Evolutionary conservation across 35 echinoderm and acorn worm genomes (phyloP), one percentile per base, ranked within the genome.

Genomic region (Strongylocentrotus purpuratus): DNA sequence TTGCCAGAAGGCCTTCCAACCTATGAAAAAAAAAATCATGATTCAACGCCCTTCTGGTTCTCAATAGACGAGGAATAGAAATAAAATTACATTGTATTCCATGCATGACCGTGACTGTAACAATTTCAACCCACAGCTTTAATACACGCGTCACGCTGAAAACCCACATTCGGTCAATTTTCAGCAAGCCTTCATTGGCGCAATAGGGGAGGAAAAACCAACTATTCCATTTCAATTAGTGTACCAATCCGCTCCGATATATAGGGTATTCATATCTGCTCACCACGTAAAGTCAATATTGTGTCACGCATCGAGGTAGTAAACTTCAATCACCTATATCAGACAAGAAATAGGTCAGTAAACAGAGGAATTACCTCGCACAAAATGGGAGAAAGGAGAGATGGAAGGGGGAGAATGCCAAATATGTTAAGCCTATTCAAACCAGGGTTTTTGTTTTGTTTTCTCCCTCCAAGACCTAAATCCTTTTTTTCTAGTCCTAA

Each of bases 191-290:
- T 28, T 41, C 65, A 78, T 78, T 78, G 65, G 65, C 65, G 65
- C 65, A 78, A 78, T 33, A 89, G 4, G 20, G 87, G 5, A 15
- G 33, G 87, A 18, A 89, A 89, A 89, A 89, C 87, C 33, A 89
- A 89, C 87, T 89, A 89, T 89, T 33, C 87, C 87, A 89, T 89
- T 89, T 89, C 87, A 89, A 89, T 89, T 89, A 89, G 87, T 35
- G 87, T 89, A 89, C 87, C 45, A 7, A 45, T 89, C 45, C 87
- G 87, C 31, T 20, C 87, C 14, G 87, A 89, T 89, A 89, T 89
- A 89, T 89, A 89, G 32, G 87, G 87, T 89, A 89, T 89, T 46
- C 87, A 46, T 89, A 89, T 41, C 87, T 89, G 20, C 87, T 18
- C 87, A 89, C 20, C 33, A 46, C 87, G 87, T 45, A 89, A 89